Evolutionary conservation across 2,888 invertebrate species (phyloP).

Genomic region (Phlogophora meticulosa): DNA sequence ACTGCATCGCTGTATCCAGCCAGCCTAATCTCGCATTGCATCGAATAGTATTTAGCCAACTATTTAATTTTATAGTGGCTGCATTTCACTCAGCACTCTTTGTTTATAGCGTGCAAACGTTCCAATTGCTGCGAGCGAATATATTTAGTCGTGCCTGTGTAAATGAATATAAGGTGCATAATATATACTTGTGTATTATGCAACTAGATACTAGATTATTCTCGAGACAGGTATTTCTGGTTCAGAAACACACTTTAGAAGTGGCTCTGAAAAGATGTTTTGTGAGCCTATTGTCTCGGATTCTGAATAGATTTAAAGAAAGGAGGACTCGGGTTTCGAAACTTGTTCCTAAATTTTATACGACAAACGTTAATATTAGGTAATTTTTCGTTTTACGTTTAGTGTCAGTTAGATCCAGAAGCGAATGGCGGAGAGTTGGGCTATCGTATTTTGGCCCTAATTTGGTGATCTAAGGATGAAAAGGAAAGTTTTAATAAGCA

Average conservation of each 20-base stretch:
- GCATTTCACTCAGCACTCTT: conserved; percentile 38
- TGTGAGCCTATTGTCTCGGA: conserved; percentile 26
- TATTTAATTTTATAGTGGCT: conserved; percentile 36
- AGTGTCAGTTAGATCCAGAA: conserved; percentile 17
- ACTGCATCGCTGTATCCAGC: neutral
- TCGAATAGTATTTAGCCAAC: conserved; percentile 15
- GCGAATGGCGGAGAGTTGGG: conserved; percentile 9
- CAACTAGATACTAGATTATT: conserved; percentile 38
- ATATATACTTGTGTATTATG: neutral
- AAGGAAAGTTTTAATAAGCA: conserved; percentile 24
- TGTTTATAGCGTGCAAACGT: conserved; percentile 39
- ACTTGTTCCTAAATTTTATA: conserved; percentile 22
- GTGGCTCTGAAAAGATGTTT: conserved; percentile 3
- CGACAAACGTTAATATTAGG: neutral
- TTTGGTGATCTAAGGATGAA: conserved; percentile 18
- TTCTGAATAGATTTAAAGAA: conserved; percentile 22
- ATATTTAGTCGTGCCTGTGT: neutral
- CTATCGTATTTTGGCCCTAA: conserved; percentile 3
- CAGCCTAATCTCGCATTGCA: conserved; percentile 23
- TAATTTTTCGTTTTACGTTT: neutral
- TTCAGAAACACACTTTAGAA: conserved; percentile 1
- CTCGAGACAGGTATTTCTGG: conserved; percentile 31
- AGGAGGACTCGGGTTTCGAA: conserved; percentile 11
- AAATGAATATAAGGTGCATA: neutral
- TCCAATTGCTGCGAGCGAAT: conserved; percentile 9